Evolutionary conservation across 2,113 vertebrate genomes (phyloP), one percentile per base, ranked within the genome.

Genomic region (Scomber colias): DNA sequence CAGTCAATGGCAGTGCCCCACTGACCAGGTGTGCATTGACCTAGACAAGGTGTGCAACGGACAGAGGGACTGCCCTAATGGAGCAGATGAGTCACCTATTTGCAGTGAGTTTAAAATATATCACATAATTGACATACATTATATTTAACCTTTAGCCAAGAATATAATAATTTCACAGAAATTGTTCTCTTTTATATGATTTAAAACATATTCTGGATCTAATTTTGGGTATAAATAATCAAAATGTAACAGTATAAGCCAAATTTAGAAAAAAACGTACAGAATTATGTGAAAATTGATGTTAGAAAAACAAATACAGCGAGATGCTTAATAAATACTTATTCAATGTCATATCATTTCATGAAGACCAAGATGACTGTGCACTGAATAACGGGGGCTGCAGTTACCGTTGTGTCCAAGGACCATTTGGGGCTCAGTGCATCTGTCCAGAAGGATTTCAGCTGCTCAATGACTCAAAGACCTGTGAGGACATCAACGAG

Each of bases 401-500:
- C 86, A 93, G 91, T 31, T 16, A 89, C 2, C 71, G 50, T 31
- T 94, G 94, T 31, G 0, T 93, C 27, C 93, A 94, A 75, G 92
- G 93, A 56, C 94, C 94, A 0, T 94, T 90, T 62, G 94, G 94
- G 11, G 89, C 93, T 64, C 78, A 94, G 89, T 94, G 93, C 87
- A 90, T 83, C 17, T 94, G 93, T 81, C 66, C 60, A 0, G 17
- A 88, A 31, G 93, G 94, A 40, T 91, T 70, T 71, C 89, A 92
- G 82, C 91, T 94, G 44, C 86, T 94, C 63, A 93, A 94, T 27
- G 89, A 94, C 83, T 89, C 93, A 54, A 94, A 94, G 85, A 94
- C 89, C n/a, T 94, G 94, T 15, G 89, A 92, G 0, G 93, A 94
- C 84, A 91, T 94, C 46, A 12, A 94, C 24, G 93, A 94, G 84